Percentiles rank a stretch among this genome's conserved stretches.
These are phyloP conservation scores for Microcebus murinus DNA, from an alignment of 2,113 vertebrate species.

Conservation along the genomic window DNA sequence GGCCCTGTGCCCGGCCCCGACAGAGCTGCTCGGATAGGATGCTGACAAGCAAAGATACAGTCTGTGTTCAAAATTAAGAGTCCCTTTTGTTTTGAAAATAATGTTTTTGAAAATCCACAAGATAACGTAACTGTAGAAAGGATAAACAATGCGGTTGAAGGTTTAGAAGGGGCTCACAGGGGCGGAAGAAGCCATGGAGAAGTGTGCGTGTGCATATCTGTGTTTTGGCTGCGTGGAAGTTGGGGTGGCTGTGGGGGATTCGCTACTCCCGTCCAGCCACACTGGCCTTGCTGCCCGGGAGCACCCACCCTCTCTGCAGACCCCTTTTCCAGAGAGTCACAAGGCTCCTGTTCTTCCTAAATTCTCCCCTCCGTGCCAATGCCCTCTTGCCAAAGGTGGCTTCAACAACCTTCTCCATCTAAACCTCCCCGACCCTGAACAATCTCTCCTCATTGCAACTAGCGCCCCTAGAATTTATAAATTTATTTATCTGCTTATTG, in stretches of 20 bases:
- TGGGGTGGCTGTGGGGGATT: not conserved
- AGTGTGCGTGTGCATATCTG: rapidly evolving
- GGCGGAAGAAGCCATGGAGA: not conserved
- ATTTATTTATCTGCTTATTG: not conserved
- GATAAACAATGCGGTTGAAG: not conserved
- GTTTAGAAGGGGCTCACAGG: not conserved
- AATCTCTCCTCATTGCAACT: not conserved
- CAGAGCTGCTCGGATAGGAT: not conserved
- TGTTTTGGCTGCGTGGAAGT: not conserved
- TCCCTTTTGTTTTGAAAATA: not conserved
- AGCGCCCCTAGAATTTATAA: not conserved
- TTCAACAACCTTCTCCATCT: not conserved
- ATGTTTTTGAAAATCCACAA: not conserved
- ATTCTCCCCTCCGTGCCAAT: not conserved
- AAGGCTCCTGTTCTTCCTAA: not conserved
- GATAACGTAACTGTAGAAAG: not conserved
- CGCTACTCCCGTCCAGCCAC: not conserved
- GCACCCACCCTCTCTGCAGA: not conserved
- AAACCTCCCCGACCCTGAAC: not conserved
- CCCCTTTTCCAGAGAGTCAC: not conserved
- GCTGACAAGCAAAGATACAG: not conserved
- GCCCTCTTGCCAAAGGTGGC: not conserved
- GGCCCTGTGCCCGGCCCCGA: not conserved
- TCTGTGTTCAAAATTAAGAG: not conserved
- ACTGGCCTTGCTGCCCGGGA: no score